These are phyloP conservation scores for Chauna torquata DNA, from an alignment of 2,113 vertebrate genomes.

Conservation along the genomic window DNA sequence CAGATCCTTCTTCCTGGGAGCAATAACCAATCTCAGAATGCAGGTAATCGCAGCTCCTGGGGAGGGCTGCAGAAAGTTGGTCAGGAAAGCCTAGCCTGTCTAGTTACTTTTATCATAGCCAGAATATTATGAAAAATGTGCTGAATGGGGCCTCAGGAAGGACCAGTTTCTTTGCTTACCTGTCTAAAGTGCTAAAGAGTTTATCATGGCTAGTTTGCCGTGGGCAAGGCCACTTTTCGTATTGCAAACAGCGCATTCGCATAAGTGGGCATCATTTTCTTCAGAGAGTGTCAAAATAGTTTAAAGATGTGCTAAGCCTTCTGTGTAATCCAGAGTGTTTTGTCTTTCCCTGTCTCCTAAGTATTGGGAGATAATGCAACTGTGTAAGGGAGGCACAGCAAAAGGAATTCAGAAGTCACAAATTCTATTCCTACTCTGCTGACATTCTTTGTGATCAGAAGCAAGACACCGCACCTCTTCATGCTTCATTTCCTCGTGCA, in stretches of 20 bases:
- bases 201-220: neutral
- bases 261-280: neutral
- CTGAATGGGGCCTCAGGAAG: neutral
- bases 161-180: neutral
- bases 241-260: neutral
- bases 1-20: constrained; percentile 29
- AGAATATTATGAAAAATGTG: neutral
- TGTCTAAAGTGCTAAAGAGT: neutral
- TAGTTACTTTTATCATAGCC: neutral
- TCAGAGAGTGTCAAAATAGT: neutral
- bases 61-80: neutral
- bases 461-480: neutral
- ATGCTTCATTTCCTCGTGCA: accelerated
- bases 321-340: neutral
- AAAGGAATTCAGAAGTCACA: neutral
- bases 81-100: neutral
- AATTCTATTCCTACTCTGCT: neutral
- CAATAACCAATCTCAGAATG: neutral
- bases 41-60: constrained; percentile 22
- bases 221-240: neutral
- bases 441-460: neutral
- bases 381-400: neutral
- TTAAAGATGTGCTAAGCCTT: neutral
- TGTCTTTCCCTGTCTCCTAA: neutral
- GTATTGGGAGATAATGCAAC: neutral